Percentiles rank a stretch among this genome's conserved stretches.
phyloP scores from a whole-genome alignment of 2,797 vertebrate species.

The Rhynchotus rufescens region DNA sequence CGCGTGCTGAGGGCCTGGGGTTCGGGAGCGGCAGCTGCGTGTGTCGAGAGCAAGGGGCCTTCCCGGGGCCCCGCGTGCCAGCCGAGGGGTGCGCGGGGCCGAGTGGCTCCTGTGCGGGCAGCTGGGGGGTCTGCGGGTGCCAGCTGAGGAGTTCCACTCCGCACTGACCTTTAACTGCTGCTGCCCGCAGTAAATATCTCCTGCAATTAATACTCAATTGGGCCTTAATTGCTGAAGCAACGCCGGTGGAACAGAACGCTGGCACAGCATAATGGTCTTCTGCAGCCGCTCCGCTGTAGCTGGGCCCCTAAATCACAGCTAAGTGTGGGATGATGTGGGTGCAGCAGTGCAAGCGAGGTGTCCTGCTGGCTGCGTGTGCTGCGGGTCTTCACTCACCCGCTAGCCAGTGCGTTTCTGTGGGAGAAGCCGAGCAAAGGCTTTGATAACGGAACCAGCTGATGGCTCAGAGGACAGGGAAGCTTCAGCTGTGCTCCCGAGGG shows the following conservation, averaged over 20 bases:
- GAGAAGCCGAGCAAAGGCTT: not conserved
- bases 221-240: conserved; percentile 72
- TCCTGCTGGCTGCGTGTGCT: not conserved
- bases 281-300: conserved; percentile 29
- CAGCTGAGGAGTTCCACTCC: not conserved
- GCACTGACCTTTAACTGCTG: conserved; percentile 14
- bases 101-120: no score
- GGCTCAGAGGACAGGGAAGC: not conserved
- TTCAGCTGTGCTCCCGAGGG: not conserved
- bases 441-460: not conserved
- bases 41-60: no score
- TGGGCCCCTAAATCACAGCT: conserved; percentile 61
- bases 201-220: conserved; percentile 45
- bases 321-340: conserved; percentile 26
- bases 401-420: conserved; percentile 1
- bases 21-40: no score
- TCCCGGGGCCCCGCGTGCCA: no score
- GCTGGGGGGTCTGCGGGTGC: not conserved
- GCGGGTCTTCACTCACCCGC: conserved; percentile 58
- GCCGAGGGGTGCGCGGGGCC: not conserved
- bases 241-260: conserved; percentile 49
- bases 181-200: not conserved
- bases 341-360: conserved; percentile 41
- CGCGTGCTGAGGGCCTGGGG: no score
- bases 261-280: conserved; percentile 68